Conservation (phyloP, 37 sponge, comb jelly and placozoan genomes). For the Hormiphora californensis region DNA sequence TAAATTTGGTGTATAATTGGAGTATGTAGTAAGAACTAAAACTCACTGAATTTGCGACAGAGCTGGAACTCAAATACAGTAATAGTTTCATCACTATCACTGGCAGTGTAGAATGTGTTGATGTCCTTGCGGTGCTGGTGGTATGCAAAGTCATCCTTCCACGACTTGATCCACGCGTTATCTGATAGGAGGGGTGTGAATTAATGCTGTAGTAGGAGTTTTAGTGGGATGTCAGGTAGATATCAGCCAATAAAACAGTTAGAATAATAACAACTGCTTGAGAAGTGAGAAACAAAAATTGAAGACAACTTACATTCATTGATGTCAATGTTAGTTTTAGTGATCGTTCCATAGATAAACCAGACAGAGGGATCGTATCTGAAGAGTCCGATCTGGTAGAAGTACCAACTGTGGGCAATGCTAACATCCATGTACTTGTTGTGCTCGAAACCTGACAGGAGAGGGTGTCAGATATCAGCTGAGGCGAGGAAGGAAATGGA, state of each 20-base stretch:
- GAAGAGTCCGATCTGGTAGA: background rate
- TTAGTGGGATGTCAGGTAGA: too few relatives aligned
- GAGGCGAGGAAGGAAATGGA: too few relatives aligned
- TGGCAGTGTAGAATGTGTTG: background rate
- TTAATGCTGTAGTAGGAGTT: background rate
- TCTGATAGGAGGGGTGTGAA: background rate
- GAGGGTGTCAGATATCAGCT: too few relatives aligned
- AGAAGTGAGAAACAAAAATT: too few relatives aligned
- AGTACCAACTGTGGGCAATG: background rate
- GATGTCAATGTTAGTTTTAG: background rate
- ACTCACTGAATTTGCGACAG: constrained; percentile 2
- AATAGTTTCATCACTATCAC: background rate
- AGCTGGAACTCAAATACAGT: background rate
- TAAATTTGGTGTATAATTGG: background rate
- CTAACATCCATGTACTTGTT: constrained; percentile 3
- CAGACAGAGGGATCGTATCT: background rate
- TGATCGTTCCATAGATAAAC: background rate
- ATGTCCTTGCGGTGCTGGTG: constrained; percentile 8
- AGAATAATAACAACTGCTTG: too few relatives aligned
- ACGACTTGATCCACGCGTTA: constrained; percentile 8
- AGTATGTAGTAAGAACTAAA: background rate
- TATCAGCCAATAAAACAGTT: too few relatives aligned
- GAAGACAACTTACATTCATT: background rate
- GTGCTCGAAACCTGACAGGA: background rate
- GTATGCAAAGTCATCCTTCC: constrained; percentile 17